Percentiles rank a stretch among this genome's conserved stretches.
Evolutionary conservation across 2,113 vertebrate species (phyloP).

Genomic region (Caranx melampygus): DNA sequence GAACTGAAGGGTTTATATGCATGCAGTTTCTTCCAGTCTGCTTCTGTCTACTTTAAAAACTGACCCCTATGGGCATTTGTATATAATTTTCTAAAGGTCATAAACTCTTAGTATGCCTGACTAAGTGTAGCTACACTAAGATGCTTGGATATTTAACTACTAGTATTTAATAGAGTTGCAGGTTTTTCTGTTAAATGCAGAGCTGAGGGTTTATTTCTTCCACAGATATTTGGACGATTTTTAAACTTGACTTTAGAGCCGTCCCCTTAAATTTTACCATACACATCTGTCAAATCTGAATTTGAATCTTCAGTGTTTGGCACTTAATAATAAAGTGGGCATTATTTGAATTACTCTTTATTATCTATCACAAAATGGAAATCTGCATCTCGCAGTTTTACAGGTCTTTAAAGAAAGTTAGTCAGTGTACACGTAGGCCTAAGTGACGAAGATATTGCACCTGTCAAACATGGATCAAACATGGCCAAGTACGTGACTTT

Average conservation of each 20-base stretch:
- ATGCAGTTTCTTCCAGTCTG: constrained; percentile 74
- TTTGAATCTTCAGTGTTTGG: background rate
- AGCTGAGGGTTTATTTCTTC: background rate
- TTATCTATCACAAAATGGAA: background rate
- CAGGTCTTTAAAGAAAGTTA: background rate
- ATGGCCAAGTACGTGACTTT: background rate
- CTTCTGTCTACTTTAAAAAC: constrained; percentile 56
- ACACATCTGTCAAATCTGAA: background rate
- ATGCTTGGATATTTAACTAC: constrained; percentile 28
- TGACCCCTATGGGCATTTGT: constrained; percentile 47
- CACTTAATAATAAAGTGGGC: background rate
- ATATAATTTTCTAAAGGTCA: constrained; percentile 58
- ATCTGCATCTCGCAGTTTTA: background rate
- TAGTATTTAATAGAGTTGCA: background rate
- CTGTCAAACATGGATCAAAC: background rate
- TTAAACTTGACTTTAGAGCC: background rate
- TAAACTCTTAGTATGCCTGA: constrained; percentile 47
- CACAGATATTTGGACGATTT: background rate
- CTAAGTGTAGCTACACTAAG: constrained; percentile 29
- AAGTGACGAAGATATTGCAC: background rate
- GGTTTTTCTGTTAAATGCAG: background rate
- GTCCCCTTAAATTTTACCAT: background rate
- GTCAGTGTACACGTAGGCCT: background rate
- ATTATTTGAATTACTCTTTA: background rate
- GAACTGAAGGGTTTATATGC: constrained; percentile 73